Conservation (phyloP, 2,797 vertebrate species). For the Coregonus ussuriensis region DNA sequence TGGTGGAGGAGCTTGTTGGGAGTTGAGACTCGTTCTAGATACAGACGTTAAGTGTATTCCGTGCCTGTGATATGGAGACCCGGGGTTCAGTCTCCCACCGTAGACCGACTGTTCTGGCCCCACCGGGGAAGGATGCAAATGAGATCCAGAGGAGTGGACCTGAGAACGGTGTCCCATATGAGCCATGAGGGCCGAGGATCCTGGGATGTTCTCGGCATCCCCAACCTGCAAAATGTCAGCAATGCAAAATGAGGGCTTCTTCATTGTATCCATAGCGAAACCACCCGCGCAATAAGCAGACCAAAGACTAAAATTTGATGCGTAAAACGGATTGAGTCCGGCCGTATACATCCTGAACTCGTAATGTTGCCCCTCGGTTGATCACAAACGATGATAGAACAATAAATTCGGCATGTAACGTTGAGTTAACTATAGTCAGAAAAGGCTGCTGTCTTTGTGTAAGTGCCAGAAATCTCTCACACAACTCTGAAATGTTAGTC, state of each 20-base stretch:
- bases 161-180: constrained; percentile 82
- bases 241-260: constrained; percentile 98
- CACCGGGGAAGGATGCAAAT: constrained; percentile 89
- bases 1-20: constrained; percentile 79
- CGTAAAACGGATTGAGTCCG: constrained; percentile 94
- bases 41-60: constrained; percentile 77
- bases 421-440: constrained; percentile 28
- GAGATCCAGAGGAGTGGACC: constrained; percentile 82
- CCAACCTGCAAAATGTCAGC: constrained; percentile 94
- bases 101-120: constrained; percentile 83
- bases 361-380: constrained; percentile 27
- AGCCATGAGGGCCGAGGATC: constrained; percentile 83
- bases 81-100: constrained; percentile 80
- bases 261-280: constrained; percentile 87
- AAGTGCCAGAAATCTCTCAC: constrained; percentile 68
- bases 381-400: constrained; percentile 27
- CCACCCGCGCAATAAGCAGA: constrained; percentile 91
- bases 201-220: constrained; percentile 82
- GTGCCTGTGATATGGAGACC: constrained; percentile 84
- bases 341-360: constrained; percentile 87
- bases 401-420: constrained; percentile 44
- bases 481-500: constrained; percentile 71
- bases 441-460: constrained; percentile 58
- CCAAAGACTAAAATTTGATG: constrained; percentile 95
- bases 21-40: constrained; percentile 73